Evolutionary conservation across 2,797 vertebrate species (phyloP).

Genomic region (Helicolenus hilgendorfi): DNA sequence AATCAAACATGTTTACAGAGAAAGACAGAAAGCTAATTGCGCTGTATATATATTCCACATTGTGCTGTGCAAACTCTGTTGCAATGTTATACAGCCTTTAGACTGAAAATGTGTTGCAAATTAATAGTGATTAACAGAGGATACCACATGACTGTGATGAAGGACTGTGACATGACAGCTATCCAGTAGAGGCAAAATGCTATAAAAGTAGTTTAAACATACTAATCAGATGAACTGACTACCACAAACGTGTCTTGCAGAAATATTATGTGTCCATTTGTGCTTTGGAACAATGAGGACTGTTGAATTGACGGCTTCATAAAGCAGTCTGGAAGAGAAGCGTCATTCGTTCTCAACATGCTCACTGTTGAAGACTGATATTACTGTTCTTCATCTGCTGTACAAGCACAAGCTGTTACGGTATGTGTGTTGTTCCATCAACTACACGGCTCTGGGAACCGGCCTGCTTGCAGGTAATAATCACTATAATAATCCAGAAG

Average conservation of each 20-base stretch:
- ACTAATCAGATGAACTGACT: not conserved
- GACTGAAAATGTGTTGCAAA: not conserved
- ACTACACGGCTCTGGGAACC: conserved; percentile 38
- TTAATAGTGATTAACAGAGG: not conserved
- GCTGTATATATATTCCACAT: not conserved
- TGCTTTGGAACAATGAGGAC: not conserved
- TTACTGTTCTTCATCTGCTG: not conserved
- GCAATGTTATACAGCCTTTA: not conserved
- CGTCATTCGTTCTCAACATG: not conserved
- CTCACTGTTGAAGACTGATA: not conserved
- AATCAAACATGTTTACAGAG: conserved; percentile 58
- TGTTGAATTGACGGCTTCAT: not conserved
- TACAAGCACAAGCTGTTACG: conserved; percentile 17
- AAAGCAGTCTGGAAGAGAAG: not conserved
- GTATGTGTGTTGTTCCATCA: conserved; percentile 42
- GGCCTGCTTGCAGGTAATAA: conserved; percentile 31
- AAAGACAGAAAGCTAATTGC: conserved; percentile 19
- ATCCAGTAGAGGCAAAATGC: not conserved
- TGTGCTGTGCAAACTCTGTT: not conserved
- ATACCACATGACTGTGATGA: not conserved
- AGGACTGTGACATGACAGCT: not conserved
- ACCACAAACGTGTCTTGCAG: too few species aligned
- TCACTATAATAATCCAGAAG: not conserved
- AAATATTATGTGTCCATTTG: not conserved
- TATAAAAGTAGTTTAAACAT: not conserved